phyloP scores from a whole-genome alignment of 2,888 invertebrate species.

The Chloroclystis v-ata region DNA sequence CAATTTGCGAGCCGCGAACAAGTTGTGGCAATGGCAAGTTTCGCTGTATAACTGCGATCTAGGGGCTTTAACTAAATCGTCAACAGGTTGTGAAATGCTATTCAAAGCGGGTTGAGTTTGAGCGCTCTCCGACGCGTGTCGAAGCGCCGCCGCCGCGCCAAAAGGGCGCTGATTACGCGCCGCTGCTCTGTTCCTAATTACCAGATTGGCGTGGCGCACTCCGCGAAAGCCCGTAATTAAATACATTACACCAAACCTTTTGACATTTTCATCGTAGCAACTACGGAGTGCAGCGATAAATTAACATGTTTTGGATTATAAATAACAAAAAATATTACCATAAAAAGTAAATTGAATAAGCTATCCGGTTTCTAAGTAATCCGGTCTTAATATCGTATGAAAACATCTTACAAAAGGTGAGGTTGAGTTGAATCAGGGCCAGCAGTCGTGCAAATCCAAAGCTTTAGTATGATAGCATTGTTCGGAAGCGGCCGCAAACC shows the following conservation, averaged over 20 bases:
- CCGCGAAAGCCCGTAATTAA: slow-evolving; percentile 70
- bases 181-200: slow-evolving; percentile 67
- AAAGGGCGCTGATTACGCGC: slow-evolving; percentile 71
- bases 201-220: slow-evolving; percentile 69
- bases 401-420: slow-evolving; percentile 30
- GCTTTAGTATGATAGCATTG: slow-evolving; percentile 63
- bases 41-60: slow-evolving; percentile 57
- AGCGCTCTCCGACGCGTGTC: slow-evolving; percentile 60
- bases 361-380: background rate
- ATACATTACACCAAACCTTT: slow-evolving; percentile 61
- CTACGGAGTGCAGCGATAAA: no score
- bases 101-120: slow-evolving; percentile 59
- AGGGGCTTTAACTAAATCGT: slow-evolving; percentile 63
- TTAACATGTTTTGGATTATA: no score
- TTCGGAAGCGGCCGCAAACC: slow-evolving; percentile 53
- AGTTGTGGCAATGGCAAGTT: slow-evolving; percentile 27
- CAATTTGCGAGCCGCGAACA: slow-evolving; percentile 22
- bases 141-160: slow-evolving; percentile 37
- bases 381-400: background rate
- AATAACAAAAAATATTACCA: no score
- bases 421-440: slow-evolving; percentile 30
- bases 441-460: slow-evolving; percentile 52
- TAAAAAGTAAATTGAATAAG: background rate
- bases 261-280: slow-evolving; percentile 19
- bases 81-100: slow-evolving; percentile 73